These are phyloP conservation scores for Gymnorhina tibicen DNA, from an alignment of 2,113 vertebrate genomes.

Conservation along the genomic window DNA sequence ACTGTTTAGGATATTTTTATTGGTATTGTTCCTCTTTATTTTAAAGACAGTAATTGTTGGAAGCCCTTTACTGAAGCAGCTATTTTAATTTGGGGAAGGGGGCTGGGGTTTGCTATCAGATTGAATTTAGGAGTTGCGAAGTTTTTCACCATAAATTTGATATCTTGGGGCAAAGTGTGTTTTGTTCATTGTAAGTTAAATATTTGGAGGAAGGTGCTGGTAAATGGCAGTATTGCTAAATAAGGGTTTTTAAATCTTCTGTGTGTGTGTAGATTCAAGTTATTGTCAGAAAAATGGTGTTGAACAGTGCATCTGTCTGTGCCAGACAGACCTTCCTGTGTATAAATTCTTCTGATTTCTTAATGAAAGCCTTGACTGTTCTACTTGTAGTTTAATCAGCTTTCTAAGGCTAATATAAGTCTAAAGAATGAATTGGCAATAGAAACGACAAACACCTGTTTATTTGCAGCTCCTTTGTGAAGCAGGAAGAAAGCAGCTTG, in stretches of 20 bases:
- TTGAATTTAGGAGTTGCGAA: neutral
- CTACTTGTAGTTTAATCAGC: neutral
- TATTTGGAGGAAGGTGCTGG: neutral
- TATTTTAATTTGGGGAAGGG: neutral
- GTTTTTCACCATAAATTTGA: neutral
- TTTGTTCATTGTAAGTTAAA: neutral
- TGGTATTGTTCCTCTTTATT: neutral
- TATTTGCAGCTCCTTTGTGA: neutral
- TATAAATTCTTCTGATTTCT: neutral
- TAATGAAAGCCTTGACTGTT: neutral
- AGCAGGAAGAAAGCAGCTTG: neutral
- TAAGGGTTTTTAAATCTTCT: neutral
- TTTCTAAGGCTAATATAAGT: neutral
- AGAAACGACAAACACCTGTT: neutral
- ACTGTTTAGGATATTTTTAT: neutral
- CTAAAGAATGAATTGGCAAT: neutral
- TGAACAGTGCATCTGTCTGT: neutral
- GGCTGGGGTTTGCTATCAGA: neutral
- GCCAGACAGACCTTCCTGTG: neutral
- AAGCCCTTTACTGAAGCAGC: neutral
- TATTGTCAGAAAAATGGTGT: neutral
- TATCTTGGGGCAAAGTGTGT: neutral
- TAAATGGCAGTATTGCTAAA: neutral
- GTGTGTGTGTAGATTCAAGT: rapidly evolving
- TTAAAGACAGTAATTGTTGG: neutral